A percentile compares a stretch with the other conserved stretches of the same genome.
phyloP scores from a whole-genome alignment of 2,113 vertebrate species.

The Saguinus midas region DNA sequence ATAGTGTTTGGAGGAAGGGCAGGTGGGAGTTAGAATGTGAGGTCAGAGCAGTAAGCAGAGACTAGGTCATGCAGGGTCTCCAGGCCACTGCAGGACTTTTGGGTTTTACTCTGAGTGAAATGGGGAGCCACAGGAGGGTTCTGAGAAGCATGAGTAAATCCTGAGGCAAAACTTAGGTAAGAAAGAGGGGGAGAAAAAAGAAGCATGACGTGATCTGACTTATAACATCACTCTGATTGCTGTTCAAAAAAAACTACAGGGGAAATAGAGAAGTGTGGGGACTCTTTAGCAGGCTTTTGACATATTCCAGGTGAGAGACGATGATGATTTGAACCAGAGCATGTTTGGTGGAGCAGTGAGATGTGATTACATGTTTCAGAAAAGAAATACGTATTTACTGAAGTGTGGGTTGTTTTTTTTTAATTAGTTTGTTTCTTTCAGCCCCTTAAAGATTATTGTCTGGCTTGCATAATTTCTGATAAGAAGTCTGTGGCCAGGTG shows the following conservation, averaged over 20 bases:
- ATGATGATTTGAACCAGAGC: background rate
- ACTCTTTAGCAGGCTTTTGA: background rate
- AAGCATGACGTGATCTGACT: background rate
- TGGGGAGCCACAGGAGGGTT: background rate
- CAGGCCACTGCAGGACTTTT: background rate
- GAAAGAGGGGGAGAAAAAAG: too few species aligned
- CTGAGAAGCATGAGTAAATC: background rate
- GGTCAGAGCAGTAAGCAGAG: background rate
- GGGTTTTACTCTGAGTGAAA: background rate
- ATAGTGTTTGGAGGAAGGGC: background rate
- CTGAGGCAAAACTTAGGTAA: too few species aligned
- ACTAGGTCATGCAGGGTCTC: background rate
- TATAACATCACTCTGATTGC: background rate
- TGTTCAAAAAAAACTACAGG: background rate
- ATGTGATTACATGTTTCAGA: background rate
- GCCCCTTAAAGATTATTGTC: background rate
- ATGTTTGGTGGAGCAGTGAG: background rate
- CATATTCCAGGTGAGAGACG: background rate
- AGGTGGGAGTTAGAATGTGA: background rate
- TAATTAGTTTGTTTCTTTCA: background rate
- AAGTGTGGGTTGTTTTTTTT: background rate
- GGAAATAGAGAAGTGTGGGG: background rate
- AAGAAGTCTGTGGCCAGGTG: background rate
- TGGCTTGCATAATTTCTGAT: background rate
- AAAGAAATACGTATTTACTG: background rate